phyloP scores from a whole-genome alignment of 1,140 invertebrate species.

The Hyles euphorbiae region DNA sequence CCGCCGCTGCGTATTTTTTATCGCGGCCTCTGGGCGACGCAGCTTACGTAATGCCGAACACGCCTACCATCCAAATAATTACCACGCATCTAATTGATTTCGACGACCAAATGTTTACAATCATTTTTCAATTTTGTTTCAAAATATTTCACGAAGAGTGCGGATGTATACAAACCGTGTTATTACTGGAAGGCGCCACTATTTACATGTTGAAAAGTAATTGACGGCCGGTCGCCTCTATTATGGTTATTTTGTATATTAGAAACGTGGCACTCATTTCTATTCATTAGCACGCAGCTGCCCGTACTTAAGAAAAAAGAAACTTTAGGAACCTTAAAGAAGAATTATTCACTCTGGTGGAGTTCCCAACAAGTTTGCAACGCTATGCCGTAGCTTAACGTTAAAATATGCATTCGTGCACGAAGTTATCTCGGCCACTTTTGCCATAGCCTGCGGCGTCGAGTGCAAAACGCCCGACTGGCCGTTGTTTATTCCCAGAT shows the following conservation, averaged over 20 bases:
- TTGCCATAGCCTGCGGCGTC: conserved; percentile 45
- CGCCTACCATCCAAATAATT: conserved; percentile 28
- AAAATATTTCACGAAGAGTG: no score
- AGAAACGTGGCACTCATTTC: no score
- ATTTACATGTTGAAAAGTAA: no score
- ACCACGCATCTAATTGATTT: conserved; percentile 15
- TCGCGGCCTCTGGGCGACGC: conserved; percentile 46
- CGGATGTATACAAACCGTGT: no score
- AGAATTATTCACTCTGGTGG: conserved; percentile 60
- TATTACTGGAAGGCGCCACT: no score
- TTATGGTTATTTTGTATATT: no score
- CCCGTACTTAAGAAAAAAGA: conserved; percentile 5
- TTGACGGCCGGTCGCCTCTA: no score
- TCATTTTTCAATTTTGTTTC: neutral
- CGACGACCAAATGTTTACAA: neutral
- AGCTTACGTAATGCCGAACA: conserved; percentile 30
- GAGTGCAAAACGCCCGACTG: conserved; percentile 33
- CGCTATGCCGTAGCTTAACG: conserved; percentile 57
- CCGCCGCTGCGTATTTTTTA: conserved; percentile 42
- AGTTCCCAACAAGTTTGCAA: conserved; percentile 65
- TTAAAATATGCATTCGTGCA: conserved; percentile 69
- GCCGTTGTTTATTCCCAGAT: conserved; percentile 53
- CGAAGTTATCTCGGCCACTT: conserved; percentile 62
- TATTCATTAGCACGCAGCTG: neutral
- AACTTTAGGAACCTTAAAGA: conserved; percentile 45